Conservation (phyloP, 1,140 invertebrate genomes). For the Nephila pilipes region DNA sequence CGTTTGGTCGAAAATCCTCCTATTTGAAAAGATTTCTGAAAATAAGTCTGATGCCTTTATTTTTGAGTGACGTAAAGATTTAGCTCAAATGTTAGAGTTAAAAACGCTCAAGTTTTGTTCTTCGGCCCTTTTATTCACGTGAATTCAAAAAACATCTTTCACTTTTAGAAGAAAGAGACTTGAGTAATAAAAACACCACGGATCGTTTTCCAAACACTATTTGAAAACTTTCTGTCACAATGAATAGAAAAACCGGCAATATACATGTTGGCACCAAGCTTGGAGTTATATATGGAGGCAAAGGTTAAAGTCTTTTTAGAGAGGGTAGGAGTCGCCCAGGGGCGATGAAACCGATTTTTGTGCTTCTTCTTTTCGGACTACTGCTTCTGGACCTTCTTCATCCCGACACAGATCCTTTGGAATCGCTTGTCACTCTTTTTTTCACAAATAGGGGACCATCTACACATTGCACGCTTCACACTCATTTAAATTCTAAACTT, state of each 20-base stretch:
- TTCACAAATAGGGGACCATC: neutral
- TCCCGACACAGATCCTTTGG: neutral
- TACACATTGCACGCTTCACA: neutral
- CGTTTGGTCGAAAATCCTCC: no score
- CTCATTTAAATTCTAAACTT: no score
- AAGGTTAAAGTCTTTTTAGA: neutral
- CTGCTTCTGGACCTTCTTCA: conserved; percentile 31
- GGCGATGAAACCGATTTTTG: conserved; percentile 50
- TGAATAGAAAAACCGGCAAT: neutral
- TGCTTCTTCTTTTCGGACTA: conserved; percentile 40
- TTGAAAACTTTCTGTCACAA: neutral
- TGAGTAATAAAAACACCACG: neutral
- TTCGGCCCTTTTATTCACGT: neutral
- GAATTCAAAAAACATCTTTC: neutral
- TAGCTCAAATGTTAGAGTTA: no score
- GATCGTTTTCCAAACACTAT: neutral
- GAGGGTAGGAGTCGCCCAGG: neutral
- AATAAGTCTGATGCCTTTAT: no score
- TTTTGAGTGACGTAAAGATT: no score
- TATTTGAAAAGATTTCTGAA: no score
- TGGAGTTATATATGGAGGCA: neutral
- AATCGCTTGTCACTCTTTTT: conserved; percentile 23
- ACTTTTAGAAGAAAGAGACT: neutral
- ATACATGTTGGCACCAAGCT: conserved; percentile 3
- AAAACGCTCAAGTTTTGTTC: neutral